A percentile compares a stretch with the other conserved stretches of the same genome.
Evolutionary conservation across 2,888 invertebrate genomes (phyloP).

Genomic region (Drosophila tripunctata): DNA sequence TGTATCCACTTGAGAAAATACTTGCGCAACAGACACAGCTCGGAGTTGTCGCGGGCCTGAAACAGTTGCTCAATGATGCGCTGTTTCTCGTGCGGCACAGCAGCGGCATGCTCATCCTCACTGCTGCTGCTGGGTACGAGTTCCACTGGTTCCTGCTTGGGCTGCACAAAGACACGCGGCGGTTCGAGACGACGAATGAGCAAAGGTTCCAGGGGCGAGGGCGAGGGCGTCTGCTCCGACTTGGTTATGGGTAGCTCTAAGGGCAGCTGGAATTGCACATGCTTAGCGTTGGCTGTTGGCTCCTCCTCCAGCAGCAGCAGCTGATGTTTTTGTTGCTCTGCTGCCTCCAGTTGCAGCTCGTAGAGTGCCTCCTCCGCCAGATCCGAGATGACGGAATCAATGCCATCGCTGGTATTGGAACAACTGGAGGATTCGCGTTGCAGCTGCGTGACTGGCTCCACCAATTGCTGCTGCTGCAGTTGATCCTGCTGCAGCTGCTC

Average conservation of each 20-base stretch:
- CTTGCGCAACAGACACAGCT: conserved; percentile 65
- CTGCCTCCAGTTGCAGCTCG: conserved; percentile 79
- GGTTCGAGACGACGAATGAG: conserved; percentile 67
- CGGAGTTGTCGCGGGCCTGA: conserved; percentile 51
- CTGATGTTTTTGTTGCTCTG: conserved; percentile 62
- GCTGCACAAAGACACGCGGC: conserved; percentile 60
- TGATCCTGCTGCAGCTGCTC: conserved; percentile 61
- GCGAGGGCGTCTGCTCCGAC: conserved; percentile 2
- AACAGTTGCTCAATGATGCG: conserved; percentile 81
- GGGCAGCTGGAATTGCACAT: conserved; percentile 61
- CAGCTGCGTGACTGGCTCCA: conserved; percentile 51
- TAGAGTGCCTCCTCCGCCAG: conserved; percentile 80
- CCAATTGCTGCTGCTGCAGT: conserved; percentile 43
- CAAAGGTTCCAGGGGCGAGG: conserved; percentile 30
- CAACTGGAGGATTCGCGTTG: conserved; percentile 73
- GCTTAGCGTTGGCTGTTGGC: conserved; percentile 34
- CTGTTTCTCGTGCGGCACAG: conserved; percentile 72
- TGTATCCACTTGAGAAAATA: conserved; percentile 83
- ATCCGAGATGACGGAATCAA: conserved; percentile 82
- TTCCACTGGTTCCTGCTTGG: conserved; percentile 21
- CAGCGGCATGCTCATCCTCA: conserved; percentile 39
- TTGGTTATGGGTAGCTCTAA: not conserved
- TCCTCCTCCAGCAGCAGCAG: conserved; percentile 1
- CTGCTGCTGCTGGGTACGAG: conserved; percentile 9
- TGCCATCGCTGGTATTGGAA: conserved; percentile 82